phyloP scores from a whole-genome alignment of 2,797 vertebrate genomes.

The Oreonectes daqikongensis region DNA sequence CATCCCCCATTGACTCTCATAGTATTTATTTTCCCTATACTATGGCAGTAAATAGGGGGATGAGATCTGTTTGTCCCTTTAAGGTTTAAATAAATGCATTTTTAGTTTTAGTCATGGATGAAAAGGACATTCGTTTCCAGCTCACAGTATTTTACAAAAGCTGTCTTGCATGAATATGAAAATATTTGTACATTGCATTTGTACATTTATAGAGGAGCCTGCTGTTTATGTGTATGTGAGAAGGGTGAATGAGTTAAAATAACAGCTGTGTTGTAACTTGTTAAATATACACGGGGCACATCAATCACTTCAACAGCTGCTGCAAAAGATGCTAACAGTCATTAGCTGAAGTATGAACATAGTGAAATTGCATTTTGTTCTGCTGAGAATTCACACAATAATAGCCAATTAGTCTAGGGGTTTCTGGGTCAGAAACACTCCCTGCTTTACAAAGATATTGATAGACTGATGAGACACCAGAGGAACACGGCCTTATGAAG shows the following conservation, averaged over 20 bases:
- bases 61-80: too few relatives aligned
- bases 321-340: conserved; percentile 56
- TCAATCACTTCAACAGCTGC: conserved; percentile 59
- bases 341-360: conserved; percentile 40
- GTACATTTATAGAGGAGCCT: neutral
- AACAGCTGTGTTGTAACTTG: conserved; percentile 26
- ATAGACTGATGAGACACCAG: conserved; percentile 12
- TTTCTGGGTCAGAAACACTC: conserved; percentile 29
- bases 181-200: neutral
- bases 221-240: conserved; percentile 12
- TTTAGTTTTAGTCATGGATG: neutral
- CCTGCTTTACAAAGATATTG: conserved; percentile 25
- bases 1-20: too few relatives aligned
- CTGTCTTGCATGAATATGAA: neutral
- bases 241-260: conserved; percentile 26
- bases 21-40: too few relatives aligned
- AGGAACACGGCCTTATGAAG: conserved; percentile 18
- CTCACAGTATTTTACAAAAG: neutral
- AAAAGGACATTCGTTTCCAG: neutral
- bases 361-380: conserved; percentile 46
- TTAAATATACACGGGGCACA: conserved; percentile 27
- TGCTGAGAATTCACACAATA: conserved; percentile 45
- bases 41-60: too few relatives aligned
- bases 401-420: conserved; percentile 43
- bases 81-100: neutral